A percentile compares a stretch with the other conserved stretches of the same genome.
Evolutionary conservation across 2,797 vertebrate genomes (phyloP).

Genomic region (Micropoecilia bifurca): DNA sequence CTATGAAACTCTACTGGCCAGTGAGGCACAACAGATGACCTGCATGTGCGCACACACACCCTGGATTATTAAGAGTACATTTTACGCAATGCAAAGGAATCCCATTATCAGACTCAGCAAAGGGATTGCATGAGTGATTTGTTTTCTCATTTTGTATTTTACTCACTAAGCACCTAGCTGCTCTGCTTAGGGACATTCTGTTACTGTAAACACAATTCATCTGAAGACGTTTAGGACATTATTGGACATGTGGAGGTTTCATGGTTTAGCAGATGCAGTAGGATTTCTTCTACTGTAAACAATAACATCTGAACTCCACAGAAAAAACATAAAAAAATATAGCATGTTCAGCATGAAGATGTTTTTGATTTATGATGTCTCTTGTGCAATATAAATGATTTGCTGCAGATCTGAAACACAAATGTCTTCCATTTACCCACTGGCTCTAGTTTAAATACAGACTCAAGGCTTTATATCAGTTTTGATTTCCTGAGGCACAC

Average conservation of each 20-base stretch:
- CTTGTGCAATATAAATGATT: background rate
- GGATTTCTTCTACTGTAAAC: background rate
- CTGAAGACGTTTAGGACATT: background rate
- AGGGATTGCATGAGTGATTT: background rate
- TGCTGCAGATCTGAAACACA: background rate
- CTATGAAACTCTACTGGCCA: constrained; percentile 30
- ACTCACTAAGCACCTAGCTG: constrained; percentile 3
- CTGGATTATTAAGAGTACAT: constrained; percentile 57
- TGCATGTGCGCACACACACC: constrained; percentile 29
- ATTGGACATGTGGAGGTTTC: background rate
- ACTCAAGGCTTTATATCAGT: background rate
- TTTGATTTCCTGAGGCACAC: background rate
- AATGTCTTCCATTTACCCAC: background rate
- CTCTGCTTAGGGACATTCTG: background rate
- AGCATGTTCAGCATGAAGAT: background rate
- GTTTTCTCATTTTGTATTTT: background rate
- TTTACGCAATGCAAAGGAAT: constrained; percentile 41
- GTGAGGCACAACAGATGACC: constrained; percentile 51
- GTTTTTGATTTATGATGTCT: background rate
- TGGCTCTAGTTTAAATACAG: background rate
- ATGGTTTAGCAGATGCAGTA: background rate
- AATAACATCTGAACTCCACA: background rate
- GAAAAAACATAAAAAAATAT: background rate
- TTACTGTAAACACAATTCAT: background rate
- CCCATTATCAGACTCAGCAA: constrained; percentile 5